Evolutionary conservation across 2,797 vertebrate species (phyloP).

Genomic region (Poeciliopsis turneri): DNA sequence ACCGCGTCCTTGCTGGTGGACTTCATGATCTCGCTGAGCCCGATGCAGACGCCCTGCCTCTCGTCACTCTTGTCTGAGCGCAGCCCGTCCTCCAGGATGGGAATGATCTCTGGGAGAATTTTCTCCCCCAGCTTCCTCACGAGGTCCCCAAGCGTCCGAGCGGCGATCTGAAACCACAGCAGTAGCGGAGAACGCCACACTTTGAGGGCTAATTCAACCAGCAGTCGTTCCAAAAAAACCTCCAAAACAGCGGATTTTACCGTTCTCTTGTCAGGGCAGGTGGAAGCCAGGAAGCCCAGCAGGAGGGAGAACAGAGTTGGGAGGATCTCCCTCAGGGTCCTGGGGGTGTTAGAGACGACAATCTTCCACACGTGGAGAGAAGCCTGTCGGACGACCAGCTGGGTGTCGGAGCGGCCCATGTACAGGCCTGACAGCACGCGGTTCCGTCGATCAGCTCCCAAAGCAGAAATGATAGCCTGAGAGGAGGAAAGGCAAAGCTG

Average conservation of each 20-base stretch:
- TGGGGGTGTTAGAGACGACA: conserved; percentile 96
- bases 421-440: conserved; percentile 96
- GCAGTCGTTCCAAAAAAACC: background rate
- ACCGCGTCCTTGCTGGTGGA: conserved; percentile 98
- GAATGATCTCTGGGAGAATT: conserved; percentile 98
- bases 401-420: conserved; percentile 98
- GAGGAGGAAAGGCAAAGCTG: background rate
- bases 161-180: conserved; percentile 87
- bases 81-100: conserved; percentile 95
- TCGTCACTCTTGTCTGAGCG: conserved; percentile 96
- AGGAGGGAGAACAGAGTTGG: conserved; percentile 94
- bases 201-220: background rate
- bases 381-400: conserved; percentile 96
- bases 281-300: conserved; percentile 96
- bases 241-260: conserved; percentile 39
- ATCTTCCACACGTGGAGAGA: conserved; percentile 99
- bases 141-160: conserved; percentile 94
- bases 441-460: conserved; percentile 93
- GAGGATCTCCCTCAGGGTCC: conserved; percentile 94
- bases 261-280: conserved; percentile 96
- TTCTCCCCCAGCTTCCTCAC: conserved; percentile 98
- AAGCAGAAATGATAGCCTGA: conserved; percentile 93
- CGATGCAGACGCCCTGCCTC: conserved; percentile 97
- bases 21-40: conserved; percentile 98
- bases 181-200: background rate